Evolutionary conservation across 2,113 vertebrate genomes (phyloP), one percentile per base, ranked within the genome.

Genomic region (Oreochromis tanganicae): DNA sequence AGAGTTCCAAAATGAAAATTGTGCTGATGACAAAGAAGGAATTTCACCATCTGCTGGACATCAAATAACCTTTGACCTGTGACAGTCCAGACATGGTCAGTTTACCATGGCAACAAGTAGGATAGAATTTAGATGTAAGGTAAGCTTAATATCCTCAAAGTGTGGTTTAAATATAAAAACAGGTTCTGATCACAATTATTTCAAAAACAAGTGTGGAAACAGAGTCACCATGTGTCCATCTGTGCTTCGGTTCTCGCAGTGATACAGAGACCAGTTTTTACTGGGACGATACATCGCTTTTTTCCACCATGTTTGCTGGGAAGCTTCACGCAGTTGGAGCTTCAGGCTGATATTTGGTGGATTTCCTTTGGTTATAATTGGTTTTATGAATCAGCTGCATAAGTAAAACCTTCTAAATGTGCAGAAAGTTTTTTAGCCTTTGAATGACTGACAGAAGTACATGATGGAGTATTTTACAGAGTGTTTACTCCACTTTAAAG

Each of bases 81-180:
- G 57, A 61, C 14, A 10, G 57, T 34, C 57, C 57, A 34, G 57
- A 32, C 5, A 61, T 17, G 59, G 61, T 66, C 32, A 38, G 61
- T 66, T 66, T n/a, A 38, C 61, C 34, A n/a, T 66, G 61, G 19
- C 61, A 66, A 66, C 61, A 1, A n/a, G 17, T 66, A 36, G 24
- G 24, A 59, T 29, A 59, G 19, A 66, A n/a, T 66, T 66, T 38
- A 66, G 34, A 66, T 66, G 34, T 38, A 66, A 66, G 59, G 59
- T 36, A 1, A 63, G 59, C 6, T 63, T 63, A 63, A 66, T n/a
- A 19, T 10, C 19, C 34, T 66, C 10, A 38, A 38, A 66, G 3
- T 66, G 61, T 66, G 61, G 63, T 13, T 68, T 41, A 41, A 41
- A 68, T 9, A 68, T 41, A 68, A 68, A 66, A 8, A n/a, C 63